A percentile compares a stretch with the other conserved stretches of the same genome.
These are phyloP conservation scores for Xestoiulus laeticollis DNA, from an alignment of 2,888 invertebrate species.

Conservation along the genomic window DNA sequence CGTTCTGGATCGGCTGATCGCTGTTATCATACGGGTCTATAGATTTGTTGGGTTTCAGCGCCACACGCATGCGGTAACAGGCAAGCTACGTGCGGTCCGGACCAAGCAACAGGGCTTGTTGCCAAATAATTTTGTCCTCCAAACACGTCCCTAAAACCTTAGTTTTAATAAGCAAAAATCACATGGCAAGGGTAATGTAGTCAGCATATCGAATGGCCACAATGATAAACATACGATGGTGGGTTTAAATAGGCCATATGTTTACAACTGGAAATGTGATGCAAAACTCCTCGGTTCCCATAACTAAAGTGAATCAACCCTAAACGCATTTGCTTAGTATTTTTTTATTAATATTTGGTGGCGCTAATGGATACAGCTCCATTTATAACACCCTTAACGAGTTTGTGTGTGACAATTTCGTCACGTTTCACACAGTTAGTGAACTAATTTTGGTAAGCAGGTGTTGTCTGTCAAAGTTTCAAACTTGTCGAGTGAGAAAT, in stretches of 20 bases:
- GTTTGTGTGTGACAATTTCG: no score
- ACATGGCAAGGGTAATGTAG: neutral
- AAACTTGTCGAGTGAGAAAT: no score
- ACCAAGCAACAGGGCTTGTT: constrained; percentile 3
- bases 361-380: no score
- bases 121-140: constrained; percentile 14
- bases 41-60: neutral
- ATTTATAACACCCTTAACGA: no score
- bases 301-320: neutral
- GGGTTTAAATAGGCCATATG: neutral
- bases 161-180: neutral
- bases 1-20: neutral
- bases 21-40: neutral
- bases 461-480: no score
- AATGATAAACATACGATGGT: neutral
- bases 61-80: neutral
- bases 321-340: neutral
- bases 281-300: neutral
- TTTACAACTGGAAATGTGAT: neutral
- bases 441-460: no score
- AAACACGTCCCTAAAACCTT: neutral
- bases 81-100: neutral
- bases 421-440: no score
- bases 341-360: neutral
- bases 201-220: neutral